Evolutionary conservation across 2,888 invertebrate genomes (phyloP), one percentile per base, ranked within the genome.

Genomic region (Athripsodes cinereus): DNA sequence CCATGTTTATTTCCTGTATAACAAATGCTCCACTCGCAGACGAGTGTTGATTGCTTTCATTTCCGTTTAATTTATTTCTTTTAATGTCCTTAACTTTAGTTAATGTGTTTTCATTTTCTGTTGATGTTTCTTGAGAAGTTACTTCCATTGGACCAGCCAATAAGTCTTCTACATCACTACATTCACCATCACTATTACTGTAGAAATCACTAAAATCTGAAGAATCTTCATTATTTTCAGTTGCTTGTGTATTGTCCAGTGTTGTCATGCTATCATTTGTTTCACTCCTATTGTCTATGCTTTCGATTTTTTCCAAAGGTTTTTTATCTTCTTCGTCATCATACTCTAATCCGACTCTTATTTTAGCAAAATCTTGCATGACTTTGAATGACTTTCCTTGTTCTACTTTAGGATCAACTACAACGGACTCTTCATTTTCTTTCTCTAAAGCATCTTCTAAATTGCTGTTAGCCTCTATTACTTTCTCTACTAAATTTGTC

Each of bases 321-420:
- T 83, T 84, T 19, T 82, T 69, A 72, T 86, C 84, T 67, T 86
- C 84, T 52, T 82, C 78, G 63, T 78, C 74, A 19, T 85, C 81
- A 72, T 84, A 89, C 50, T 85, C 78, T n/a, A 87, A 69, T 11
- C 84, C 85, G 22, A 92, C 88, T 68, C 85, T 82, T 65, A 92
- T 91, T 74, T 90, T 90, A 2, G 84, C 82, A 73, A 89, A 90
- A 72, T 92, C 90, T 79, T 91, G 91, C n/a, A 87, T 78, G 58
- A 87, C 83, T 59, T 75, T 75, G 49, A 84, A 69, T 64, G 75
- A 75, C 63, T 74, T 77, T 46, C 76, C 69, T 64, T 68, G 72
- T 40, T 77, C 66, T 44, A 69, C 67, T 48, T 65, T 57, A 2
- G 61, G 54, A 47, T 70, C 69, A 56, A 78, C 78, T 56, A 69